A percentile compares a stretch with the other conserved stretches of the same genome.
phyloP scores from a whole-genome alignment of 2,113 vertebrate genomes.

The Sebastes fasciatus region DNA sequence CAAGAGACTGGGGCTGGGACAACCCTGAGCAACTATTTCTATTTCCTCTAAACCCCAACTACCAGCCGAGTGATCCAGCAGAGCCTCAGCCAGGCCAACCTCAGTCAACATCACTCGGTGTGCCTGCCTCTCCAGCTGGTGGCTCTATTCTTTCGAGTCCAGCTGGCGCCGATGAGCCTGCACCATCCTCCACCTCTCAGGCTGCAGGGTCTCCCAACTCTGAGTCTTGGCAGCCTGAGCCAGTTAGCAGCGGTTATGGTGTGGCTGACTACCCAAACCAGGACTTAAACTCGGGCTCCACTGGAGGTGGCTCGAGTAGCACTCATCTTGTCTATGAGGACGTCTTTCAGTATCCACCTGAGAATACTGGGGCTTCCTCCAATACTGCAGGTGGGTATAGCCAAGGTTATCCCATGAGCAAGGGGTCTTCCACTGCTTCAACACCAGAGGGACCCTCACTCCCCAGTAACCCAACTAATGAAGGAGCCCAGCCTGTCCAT shows the following conservation, averaged over 20 bases:
- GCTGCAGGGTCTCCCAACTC: neutral
- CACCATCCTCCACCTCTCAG: neutral
- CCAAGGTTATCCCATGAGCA: neutral
- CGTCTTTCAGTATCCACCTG: slow-evolving; percentile 17
- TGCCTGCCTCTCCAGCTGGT: neutral
- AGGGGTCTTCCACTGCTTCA: neutral
- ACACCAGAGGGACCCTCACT: neutral
- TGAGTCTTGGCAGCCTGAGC: neutral
- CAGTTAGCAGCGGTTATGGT: neutral
- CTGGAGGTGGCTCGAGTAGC: neutral
- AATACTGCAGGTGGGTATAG: neutral
- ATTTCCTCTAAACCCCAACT: slow-evolving; percentile 11
- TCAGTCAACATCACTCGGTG: neutral
- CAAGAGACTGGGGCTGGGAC: neutral
- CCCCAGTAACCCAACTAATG: neutral
- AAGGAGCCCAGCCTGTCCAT: neutral
- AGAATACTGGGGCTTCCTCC: fast-evolving
- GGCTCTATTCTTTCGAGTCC: neutral
- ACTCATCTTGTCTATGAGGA: slow-evolving; percentile 22
- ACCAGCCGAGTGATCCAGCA: fast-evolving
- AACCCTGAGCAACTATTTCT: fast-evolving
- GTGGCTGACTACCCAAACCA: neutral
- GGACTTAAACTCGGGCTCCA: neutral
- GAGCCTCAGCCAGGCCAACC: neutral
- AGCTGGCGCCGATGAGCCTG: neutral